These are phyloP conservation scores for Orestias chungarensis DNA, from an alignment of 2,797 vertebrate species.

Conservation along the genomic window DNA sequence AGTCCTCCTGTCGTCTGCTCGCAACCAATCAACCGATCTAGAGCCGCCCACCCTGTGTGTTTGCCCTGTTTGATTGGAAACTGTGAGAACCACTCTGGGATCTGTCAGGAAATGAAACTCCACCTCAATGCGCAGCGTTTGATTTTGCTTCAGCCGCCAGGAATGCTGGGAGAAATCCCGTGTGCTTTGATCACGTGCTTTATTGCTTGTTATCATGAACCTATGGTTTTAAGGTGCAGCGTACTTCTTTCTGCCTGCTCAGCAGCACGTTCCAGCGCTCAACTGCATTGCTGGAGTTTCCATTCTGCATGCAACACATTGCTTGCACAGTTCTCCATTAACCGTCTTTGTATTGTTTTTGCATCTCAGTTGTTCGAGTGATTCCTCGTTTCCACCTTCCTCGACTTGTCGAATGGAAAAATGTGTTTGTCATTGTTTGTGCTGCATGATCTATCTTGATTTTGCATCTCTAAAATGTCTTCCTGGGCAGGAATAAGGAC, in stretches of 20 bases:
- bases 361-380: constrained; percentile 25
- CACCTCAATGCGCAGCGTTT: constrained; percentile 16
- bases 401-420: constrained; percentile 11
- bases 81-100: constrained; percentile 1
- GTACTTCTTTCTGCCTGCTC: constrained; percentile 23
- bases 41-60: constrained; percentile 49
- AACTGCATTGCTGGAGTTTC: constrained; percentile 12
- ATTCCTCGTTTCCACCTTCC: constrained; percentile 26
- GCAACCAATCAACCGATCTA: constrained; percentile 70
- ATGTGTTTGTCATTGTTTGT: constrained; percentile 26
- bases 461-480: constrained; percentile 18
- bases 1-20: constrained; percentile 58
- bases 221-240: constrained; percentile 9
- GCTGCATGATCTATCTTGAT: constrained; percentile 13
- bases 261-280: constrained; percentile 16
- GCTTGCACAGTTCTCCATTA: constrained; percentile 3
- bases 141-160: constrained; percentile 40
- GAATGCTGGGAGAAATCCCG: constrained; percentile 28
- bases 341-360: constrained; percentile 23
- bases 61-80: constrained; percentile 52
- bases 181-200: constrained; percentile 36
- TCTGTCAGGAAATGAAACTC: constrained; percentile 28
- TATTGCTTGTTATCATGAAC: constrained; percentile 32
- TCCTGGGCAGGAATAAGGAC: constrained; percentile 8
- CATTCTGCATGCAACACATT: constrained; percentile 47